These are phyloP conservation scores for Panurus biarmicus DNA, from an alignment of 2,113 vertebrate species.

Conservation along the genomic window DNA sequence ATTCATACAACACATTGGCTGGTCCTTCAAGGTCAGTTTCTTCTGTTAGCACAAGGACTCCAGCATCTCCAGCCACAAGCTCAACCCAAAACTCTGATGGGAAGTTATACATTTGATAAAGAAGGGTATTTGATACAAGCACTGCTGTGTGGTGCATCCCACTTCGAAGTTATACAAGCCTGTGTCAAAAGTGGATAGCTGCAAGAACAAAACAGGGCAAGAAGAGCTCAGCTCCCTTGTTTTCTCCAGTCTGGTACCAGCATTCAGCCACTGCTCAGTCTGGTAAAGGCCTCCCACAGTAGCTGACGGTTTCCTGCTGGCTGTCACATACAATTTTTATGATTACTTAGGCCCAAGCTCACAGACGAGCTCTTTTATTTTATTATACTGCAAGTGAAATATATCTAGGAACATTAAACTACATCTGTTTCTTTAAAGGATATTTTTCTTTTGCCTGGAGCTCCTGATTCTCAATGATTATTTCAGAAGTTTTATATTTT, in stretches of 20 bases:
- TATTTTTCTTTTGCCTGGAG: not conserved
- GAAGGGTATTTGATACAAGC: not conserved
- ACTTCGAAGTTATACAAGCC: not conserved
- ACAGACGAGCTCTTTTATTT: not conserved
- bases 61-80: not conserved
- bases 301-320: not conserved
- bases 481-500: not conserved
- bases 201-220: not conserved
- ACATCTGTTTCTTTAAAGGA: not conserved
- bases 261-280: not conserved
- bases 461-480: not conserved
- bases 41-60: not conserved
- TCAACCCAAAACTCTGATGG: not conserved
- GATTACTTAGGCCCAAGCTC: not conserved
- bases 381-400: not conserved
- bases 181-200: not conserved
- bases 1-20: not conserved
- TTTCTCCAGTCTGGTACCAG: not conserved
- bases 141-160: rapidly evolving
- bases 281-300: not conserved
- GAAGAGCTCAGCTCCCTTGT: not conserved
- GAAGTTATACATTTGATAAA: not conserved
- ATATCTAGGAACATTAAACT: not conserved
- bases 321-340: not conserved
- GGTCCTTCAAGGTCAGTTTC: not conserved